phyloP scores from a whole-genome alignment of 2,113 vertebrate species.

The Hydropotes inermis region DNA sequence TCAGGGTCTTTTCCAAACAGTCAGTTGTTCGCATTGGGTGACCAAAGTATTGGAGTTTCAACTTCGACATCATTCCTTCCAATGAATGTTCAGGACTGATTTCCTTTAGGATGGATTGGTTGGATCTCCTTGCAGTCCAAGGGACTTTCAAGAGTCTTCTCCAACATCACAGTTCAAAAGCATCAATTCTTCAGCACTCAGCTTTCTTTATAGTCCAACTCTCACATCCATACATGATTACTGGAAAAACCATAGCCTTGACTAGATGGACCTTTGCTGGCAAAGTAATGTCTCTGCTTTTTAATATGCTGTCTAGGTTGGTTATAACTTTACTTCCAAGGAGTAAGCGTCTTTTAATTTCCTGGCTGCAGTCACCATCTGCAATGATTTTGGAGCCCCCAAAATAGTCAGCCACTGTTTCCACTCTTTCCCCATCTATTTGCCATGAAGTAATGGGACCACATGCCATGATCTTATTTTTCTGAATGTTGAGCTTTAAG shows the following conservation, averaged over 20 bases:
- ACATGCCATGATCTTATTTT: too few relatives aligned
- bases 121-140: neutral
- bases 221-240: neutral
- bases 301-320: neutral
- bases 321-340: neutral
- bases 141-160: neutral
- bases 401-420: too few relatives aligned
- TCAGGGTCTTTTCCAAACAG: neutral
- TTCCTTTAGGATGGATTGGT: neutral
- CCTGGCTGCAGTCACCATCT: too few relatives aligned
- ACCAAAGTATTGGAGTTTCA: neutral
- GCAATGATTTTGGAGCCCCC: accelerated
- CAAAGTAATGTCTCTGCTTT: neutral
- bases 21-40: accelerated
- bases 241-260: neutral
- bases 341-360: too few relatives aligned
- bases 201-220: neutral
- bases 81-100: neutral
- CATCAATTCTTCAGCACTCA: accelerated
- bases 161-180: neutral
- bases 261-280: accelerated
- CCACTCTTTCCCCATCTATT: too few relatives aligned
- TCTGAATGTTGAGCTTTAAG: too few relatives aligned
- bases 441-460: too few relatives aligned
- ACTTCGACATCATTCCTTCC: neutral